Base-by-base conservation (phyloP, 2,888 invertebrate species). In the Branchellion lobata region DNA sequence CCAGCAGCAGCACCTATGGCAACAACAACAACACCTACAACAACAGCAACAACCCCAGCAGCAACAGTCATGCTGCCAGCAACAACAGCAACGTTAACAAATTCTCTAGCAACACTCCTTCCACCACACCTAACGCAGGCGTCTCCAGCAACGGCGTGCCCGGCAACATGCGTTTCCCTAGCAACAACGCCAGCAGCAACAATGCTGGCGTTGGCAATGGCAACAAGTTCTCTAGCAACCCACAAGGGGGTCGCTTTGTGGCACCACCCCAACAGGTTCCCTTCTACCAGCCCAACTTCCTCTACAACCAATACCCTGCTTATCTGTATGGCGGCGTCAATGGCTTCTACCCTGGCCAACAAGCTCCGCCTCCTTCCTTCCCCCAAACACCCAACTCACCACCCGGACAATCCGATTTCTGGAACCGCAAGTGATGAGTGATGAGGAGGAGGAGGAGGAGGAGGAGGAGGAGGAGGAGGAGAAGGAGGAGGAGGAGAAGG, bases 261-360 rank as follows among this genome's bases (percentile, higher is more conserved):
- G 40, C 40, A 8, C 61, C 8, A 24, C 61, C 8, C 3, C 61
- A 57, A 57, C 24, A 18, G 21, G 3, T 57, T 3, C 61, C 61
- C 24, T 57, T 57, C 61, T 57, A 57, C 24, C 61, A 18, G 21
- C 21, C 61, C 14, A 57, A 18, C 61, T 14, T 24, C 61, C 61
- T 57, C 24, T 57, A 57, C 61, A 57, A 57, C 61, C 61, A 57
- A n/a, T 57, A 57, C 24, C 61, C 61, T 57, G 24, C 61, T n/a
- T 57, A 57, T n/a, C n/a, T 57, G 61, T 57, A 57, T n/a, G 61
- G 61, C 5, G 61, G 61, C 24, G 21, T 57, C n/a, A 57, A 57
- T n/a, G 61, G 61, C 24, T 57, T 57, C 24, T 57, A 57, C 24
- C n/a, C n/a, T 5, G 5, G 5, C 24, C 61, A 57, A 57, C 14